These are phyloP conservation scores for Clarias gariepinus DNA, from an alignment of 2,113 vertebrate genomes.

Conservation along the genomic window DNA sequence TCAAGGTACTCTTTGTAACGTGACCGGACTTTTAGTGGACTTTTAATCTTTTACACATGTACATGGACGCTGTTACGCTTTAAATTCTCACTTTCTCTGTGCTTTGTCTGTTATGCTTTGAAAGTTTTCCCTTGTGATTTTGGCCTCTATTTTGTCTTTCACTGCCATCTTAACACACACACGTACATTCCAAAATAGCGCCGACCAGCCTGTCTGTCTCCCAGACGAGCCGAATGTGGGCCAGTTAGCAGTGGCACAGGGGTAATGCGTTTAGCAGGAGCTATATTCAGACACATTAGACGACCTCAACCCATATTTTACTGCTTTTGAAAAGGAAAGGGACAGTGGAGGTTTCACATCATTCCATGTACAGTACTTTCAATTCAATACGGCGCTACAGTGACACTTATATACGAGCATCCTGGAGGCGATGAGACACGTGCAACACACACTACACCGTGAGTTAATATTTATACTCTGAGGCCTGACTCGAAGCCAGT, in stretches of 20 bases:
- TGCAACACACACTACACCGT: not conserved
- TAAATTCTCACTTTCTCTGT: not conserved
- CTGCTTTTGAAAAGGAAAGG: slow-evolving; percentile 42
- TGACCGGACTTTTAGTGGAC: not conserved
- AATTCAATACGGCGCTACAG: slow-evolving; percentile 51
- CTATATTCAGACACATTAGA: slow-evolving; percentile 47
- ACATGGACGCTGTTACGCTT: not conserved
- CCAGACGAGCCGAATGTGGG: slow-evolving; percentile 22
- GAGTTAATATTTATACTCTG: not conserved
- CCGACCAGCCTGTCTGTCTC: not conserved
- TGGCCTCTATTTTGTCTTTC: not conserved
- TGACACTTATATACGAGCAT: slow-evolving; percentile 1
- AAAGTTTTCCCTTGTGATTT: not conserved
- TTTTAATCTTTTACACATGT: not conserved
- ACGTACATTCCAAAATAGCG: not conserved
- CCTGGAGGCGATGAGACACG: not conserved
- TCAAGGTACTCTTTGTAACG: no score
- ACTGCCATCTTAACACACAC: not conserved
- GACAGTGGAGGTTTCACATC: slow-evolving; percentile 44
- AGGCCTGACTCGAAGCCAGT: not conserved
- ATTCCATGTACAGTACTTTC: slow-evolving; percentile 39
- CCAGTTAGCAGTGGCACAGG: slow-evolving; percentile 13
- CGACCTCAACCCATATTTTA: slow-evolving; percentile 60
- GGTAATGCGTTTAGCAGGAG: slow-evolving; percentile 26
- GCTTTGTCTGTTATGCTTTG: not conserved